phyloP scores from a whole-genome alignment of 2,797 vertebrate genomes.

The Characodon lateralis region DNA sequence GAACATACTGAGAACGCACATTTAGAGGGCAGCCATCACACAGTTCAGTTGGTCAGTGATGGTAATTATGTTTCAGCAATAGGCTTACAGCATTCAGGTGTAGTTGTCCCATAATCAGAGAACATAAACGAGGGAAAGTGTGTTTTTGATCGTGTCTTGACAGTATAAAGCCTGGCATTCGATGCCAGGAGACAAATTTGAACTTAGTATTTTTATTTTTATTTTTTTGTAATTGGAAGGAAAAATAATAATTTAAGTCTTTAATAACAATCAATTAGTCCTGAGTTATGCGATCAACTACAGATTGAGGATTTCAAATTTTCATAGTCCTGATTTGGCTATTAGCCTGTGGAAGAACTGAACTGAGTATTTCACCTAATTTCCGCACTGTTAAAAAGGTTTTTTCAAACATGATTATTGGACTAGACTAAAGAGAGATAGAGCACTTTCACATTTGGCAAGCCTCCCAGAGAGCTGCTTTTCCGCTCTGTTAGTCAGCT shows the following conservation, averaged over 20 bases:
- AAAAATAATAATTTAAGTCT: not conserved
- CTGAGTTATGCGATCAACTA: not conserved
- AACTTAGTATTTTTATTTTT: not conserved
- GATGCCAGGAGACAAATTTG: not conserved
- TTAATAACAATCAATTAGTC: not conserved
- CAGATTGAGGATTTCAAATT: not conserved
- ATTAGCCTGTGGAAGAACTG: not conserved
- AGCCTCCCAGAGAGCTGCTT: not conserved
- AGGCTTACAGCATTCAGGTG: slow-evolving; percentile 22
- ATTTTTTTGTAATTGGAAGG: not conserved
- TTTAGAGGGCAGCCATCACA: slow-evolving; percentile 29
- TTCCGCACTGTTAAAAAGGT: not conserved
- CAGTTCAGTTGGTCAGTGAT: slow-evolving; percentile 32
- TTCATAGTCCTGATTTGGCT: not conserved
- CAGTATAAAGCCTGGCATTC: slow-evolving; percentile 2
- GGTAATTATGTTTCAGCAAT: slow-evolving; percentile 51
- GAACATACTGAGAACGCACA: slow-evolving; percentile 26
- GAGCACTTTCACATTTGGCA: not conserved
- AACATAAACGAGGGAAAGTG: not conserved
- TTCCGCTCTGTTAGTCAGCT: slow-evolving; percentile 2
- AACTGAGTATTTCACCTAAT: not conserved
- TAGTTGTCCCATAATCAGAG: slow-evolving; percentile 11
- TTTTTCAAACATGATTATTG: slow-evolving; percentile 5
- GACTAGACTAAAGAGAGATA: slow-evolving; percentile 3
- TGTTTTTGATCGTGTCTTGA: slow-evolving; percentile 3